Percentiles rank a stretch among this genome's conserved stretches.
phyloP scores from a whole-genome alignment of 1,140 invertebrate species.

The Solenopsis invicta region DNA sequence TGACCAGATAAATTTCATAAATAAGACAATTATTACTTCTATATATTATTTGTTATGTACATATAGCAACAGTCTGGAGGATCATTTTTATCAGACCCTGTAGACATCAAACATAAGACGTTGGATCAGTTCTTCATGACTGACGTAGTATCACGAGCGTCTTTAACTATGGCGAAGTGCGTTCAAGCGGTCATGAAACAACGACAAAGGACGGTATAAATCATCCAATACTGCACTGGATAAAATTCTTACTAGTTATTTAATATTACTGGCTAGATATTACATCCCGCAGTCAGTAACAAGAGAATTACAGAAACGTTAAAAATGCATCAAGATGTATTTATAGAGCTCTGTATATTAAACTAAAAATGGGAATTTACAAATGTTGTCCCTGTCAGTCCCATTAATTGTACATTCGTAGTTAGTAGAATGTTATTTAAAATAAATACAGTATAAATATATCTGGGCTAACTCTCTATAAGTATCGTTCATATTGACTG shows the following conservation, averaged over 20 bases:
- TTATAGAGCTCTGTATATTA: slow-evolving; percentile 59
- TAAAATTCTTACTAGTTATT: slow-evolving; percentile 50
- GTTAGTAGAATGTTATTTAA: slow-evolving; percentile 51
- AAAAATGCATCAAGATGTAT: slow-evolving; percentile 45
- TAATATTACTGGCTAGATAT: slow-evolving; percentile 45
- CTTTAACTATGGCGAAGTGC: slow-evolving; percentile 99
- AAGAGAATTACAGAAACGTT: slow-evolving; percentile 35
- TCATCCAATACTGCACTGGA: slow-evolving; percentile 39
- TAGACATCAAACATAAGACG: slow-evolving; percentile 93
- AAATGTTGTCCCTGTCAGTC: slow-evolving; percentile 25
- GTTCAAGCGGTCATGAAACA: slow-evolving; percentile 95
- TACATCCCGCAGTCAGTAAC: neutral
- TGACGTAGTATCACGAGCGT: slow-evolving; percentile 97
- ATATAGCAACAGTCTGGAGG: slow-evolving; percentile 88
- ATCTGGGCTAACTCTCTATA: slow-evolving; percentile 28
- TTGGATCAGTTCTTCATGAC: slow-evolving; percentile 99
- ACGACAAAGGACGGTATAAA: slow-evolving; percentile 88
- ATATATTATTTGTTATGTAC: slow-evolving; percentile 40
- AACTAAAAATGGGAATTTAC: slow-evolving; percentile 46
- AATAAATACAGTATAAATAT: slow-evolving; percentile 53
- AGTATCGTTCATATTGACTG: neutral
- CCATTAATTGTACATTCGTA: slow-evolving; percentile 39
- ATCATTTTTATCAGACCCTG: slow-evolving; percentile 88
- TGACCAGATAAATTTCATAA: neutral
- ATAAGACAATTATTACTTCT: neutral